phyloP scores from a whole-genome alignment of 2,113 vertebrate species.

The Pseudolaguvia tuberculata region DNA sequence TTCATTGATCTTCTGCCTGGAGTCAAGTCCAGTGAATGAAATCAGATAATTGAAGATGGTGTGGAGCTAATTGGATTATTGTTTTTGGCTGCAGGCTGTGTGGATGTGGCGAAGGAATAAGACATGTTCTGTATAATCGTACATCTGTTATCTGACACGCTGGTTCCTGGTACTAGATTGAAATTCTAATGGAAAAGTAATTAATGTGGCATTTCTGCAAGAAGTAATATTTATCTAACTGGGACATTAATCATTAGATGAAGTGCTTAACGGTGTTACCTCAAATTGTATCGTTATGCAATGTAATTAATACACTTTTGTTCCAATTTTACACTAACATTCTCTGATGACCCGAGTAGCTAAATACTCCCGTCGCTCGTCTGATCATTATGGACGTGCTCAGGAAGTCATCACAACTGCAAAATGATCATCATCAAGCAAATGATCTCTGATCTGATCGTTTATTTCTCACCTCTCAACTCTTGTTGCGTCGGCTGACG shows the following conservation, averaged over 20 bases:
- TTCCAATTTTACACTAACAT: background rate
- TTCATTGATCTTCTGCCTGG: slow-evolving; percentile 67
- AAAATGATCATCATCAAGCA: slow-evolving; percentile 37
- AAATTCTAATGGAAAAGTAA: background rate
- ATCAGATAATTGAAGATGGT: slow-evolving; percentile 76
- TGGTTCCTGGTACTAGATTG: background rate
- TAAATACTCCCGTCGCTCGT: slow-evolving; percentile 12
- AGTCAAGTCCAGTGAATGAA: slow-evolving; percentile 70
- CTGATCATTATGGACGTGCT: slow-evolving; percentile 27
- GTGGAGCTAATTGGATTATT: slow-evolving; percentile 77
- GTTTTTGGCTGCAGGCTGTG: slow-evolving; percentile 67
- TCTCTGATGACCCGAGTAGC: background rate
- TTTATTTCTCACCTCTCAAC: slow-evolving; percentile 41
- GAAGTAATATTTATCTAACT: background rate
- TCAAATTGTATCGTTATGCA: background rate
- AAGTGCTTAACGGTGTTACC: background rate
- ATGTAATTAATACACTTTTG: background rate
- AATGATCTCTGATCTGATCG: slow-evolving; percentile 41
- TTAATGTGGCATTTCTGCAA: slow-evolving; percentile 1
- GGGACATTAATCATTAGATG: background rate
- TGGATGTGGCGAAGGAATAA: slow-evolving; percentile 44
- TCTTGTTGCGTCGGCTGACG: slow-evolving; percentile 23
- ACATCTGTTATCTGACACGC: slow-evolving; percentile 8
- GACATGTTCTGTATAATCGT: slow-evolving; percentile 15
- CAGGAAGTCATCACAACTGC: slow-evolving; percentile 28